Conservation (phyloP, 2,888 invertebrate species). For the Lydus trimaculatus region DNA sequence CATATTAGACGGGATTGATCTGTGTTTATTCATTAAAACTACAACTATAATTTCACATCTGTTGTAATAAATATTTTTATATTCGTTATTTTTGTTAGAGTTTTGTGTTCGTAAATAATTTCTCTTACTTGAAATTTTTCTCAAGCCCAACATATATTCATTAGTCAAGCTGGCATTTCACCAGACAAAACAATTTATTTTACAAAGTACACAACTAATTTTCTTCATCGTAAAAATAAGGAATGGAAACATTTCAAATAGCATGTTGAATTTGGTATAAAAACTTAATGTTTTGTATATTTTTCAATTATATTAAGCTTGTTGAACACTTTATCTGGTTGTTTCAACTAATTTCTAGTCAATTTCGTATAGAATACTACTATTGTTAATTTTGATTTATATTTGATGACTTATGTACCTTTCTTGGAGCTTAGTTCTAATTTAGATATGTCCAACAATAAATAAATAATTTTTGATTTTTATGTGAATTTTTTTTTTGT, state of each 20-base stretch:
- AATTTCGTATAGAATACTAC: slow-evolving; percentile 27
- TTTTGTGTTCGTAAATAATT: slow-evolving; percentile 26
- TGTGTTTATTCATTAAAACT: no score
- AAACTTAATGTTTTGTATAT: slow-evolving; percentile 40
- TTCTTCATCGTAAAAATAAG: slow-evolving; percentile 33
- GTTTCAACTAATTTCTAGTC: slow-evolving; percentile 30
- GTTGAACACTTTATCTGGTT: slow-evolving; percentile 22
- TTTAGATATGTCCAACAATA: slow-evolving; percentile 16
- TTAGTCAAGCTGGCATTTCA: slow-evolving; percentile 46
- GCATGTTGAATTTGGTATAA: slow-evolving; percentile 37
- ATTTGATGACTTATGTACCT: slow-evolving; percentile 28
- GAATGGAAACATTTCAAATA: slow-evolving; percentile 38
- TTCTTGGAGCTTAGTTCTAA: slow-evolving; percentile 21
- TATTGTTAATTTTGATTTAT: slow-evolving; percentile 30
- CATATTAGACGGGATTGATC: no score
- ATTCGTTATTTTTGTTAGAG: no score
- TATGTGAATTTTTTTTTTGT: slow-evolving; percentile 7
- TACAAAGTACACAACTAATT: slow-evolving; percentile 44
- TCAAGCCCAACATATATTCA: slow-evolving; percentile 43
- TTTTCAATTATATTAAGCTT: slow-evolving; percentile 35
- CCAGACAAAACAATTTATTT: slow-evolving; percentile 46
- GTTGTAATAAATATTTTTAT: no score
- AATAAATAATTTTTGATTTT: neutral
- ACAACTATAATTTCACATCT: no score
- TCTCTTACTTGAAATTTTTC: slow-evolving; percentile 39